Conservation (phyloP, 1,140 invertebrate species). For the Apolygus lucorum region DNA sequence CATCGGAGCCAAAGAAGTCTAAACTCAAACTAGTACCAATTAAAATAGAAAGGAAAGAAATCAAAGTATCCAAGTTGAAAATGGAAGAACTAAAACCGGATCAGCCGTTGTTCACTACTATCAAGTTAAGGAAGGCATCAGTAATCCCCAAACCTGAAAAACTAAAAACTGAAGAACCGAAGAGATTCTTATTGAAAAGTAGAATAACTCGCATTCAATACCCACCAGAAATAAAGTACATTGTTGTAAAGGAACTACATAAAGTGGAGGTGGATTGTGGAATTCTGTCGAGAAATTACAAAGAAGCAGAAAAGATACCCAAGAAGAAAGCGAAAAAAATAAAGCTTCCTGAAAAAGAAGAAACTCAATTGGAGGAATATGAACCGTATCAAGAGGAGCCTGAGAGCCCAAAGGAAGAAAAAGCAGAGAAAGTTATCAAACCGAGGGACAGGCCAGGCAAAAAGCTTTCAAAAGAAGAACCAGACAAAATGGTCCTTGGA, state of each 20-base stretch:
- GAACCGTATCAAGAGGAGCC: constrained; percentile 39
- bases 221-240: constrained; percentile 39
- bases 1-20: too few species aligned
- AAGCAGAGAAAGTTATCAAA: constrained; percentile 25
- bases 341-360: constrained; percentile 41
- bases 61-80: constrained; percentile 42
- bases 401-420: constrained; percentile 41
- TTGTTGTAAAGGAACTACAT: constrained; percentile 32
- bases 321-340: constrained; percentile 48
- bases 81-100: constrained; percentile 39
- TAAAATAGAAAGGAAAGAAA: constrained; percentile 40
- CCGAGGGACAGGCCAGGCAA: constrained; percentile 36
- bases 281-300: constrained; percentile 56
- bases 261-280: constrained; percentile 45
- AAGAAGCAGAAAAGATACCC: constrained; percentile 52
- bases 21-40: constrained; percentile 25
- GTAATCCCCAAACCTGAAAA: constrained; percentile 43
- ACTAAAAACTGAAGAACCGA: constrained; percentile 46
- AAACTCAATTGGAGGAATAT: constrained; percentile 44
- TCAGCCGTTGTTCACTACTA: constrained; percentile 48
- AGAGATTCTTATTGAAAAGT: constrained; percentile 52
- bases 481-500: constrained; percentile 25
- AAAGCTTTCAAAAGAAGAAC: constrained; percentile 34
- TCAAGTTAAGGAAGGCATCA: constrained; percentile 54
- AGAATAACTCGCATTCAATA: constrained; percentile 45